Evolutionary conservation across 2,113 vertebrate species (phyloP), one percentile per base, ranked within the genome.

Genomic region (Psettodes erumei): DNA sequence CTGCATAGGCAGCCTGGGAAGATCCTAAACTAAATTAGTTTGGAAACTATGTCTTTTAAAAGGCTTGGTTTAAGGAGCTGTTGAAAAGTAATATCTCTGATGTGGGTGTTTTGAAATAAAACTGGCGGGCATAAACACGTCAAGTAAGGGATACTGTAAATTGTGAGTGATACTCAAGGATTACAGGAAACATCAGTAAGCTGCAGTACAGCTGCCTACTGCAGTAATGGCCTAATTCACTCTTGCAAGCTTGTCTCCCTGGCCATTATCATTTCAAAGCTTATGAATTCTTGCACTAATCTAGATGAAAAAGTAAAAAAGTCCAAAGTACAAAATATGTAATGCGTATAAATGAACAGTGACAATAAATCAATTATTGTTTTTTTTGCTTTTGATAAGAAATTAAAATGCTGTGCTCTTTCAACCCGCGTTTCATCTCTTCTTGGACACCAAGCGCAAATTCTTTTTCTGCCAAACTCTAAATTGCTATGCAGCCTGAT

Each of bases 171-270:
- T 54, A 59, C 53, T 25, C 15, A 27, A 55, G 50, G 71, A 56
- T 63, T 65, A 77, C 58, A 70, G 67, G 79, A 77, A 79, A 63
- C 68, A 47, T 33, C 69, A 9, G 16, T 56, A 50, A 84, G 37
- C 27, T 50, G 28, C 70, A 78, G 75, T 73, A 58, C 23, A 55
- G 51, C 62, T 50, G 32, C 33, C 13, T 8, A 4, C 27, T 69
- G 32, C n/a, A 51, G 30, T 32, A 60, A 76, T 54, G 21, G 37
- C 19, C 30, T 47, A 33, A 71, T 42, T 56, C 30, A 71, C 28
- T 25, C 18, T 9, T 77, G 61, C 53, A 47, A 66, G 60, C 32
- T 56, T 8, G 19, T 66, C 69, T 66, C 54, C 12, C 0, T 1
- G 19, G 8, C 48, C 15, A 25, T 82, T 71, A 78, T 38, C 27